A percentile compares a stretch with the other conserved stretches of the same genome.
Conservation (phyloP, 2,113 vertebrate genomes). For the Pantherophis guttatus region DNA sequence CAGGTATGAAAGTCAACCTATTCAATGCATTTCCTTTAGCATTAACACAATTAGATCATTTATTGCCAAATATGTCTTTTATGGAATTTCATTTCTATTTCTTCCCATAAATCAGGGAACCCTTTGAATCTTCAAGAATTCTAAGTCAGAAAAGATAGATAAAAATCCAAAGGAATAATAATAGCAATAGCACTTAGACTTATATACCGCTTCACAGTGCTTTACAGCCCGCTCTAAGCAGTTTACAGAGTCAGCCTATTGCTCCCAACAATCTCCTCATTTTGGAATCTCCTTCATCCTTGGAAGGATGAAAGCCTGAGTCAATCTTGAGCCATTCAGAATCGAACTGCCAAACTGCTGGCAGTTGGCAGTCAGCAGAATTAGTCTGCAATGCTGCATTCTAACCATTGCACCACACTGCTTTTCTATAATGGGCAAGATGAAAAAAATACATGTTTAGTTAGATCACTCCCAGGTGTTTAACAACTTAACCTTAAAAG, state of each 20-base stretch:
- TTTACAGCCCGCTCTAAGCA: background rate
- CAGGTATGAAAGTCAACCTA: background rate
- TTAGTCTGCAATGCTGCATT: background rate
- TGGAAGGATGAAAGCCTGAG: background rate
- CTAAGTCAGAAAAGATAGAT: background rate
- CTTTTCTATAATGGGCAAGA: background rate
- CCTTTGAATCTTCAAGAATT: background rate
- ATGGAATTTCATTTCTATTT: background rate
- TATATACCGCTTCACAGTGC: no score
- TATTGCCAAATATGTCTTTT: background rate
- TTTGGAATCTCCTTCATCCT: background rate
- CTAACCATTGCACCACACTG: background rate
- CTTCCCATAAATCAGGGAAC: background rate
- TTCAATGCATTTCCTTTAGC: background rate
- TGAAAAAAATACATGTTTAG: background rate
- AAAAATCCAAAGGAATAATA: background rate
- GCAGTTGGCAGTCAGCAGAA: background rate
- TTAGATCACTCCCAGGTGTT: background rate
- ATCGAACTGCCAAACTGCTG: background rate
- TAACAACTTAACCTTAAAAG: background rate
- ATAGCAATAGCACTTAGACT: background rate
- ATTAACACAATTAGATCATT: background rate
- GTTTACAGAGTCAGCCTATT: background rate
- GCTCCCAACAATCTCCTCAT: background rate
- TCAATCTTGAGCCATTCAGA: background rate